These are phyloP conservation scores for Alouatta palliata DNA, from an alignment of 2,113 vertebrate species.

Conservation along the genomic window DNA sequence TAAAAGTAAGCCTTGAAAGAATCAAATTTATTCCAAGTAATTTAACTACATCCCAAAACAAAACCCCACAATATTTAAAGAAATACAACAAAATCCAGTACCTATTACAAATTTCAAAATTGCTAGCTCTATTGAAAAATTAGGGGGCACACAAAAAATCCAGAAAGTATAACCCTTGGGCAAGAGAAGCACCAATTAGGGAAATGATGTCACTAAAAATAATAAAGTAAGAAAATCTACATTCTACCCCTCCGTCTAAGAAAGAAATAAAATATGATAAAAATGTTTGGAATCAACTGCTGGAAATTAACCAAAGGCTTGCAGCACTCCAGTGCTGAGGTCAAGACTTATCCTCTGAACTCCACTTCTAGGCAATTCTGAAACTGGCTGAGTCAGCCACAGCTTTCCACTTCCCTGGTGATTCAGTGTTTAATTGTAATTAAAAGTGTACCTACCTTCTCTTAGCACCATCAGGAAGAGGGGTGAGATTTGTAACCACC, in stretches of 20 bases:
- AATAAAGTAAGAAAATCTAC: not conserved
- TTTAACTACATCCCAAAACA: not conserved
- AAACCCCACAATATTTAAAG: not conserved
- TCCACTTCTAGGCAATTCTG: not conserved
- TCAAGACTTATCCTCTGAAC: not conserved
- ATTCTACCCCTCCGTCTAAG: not conserved
- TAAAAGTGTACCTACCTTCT: not conserved
- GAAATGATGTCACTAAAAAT: not conserved
- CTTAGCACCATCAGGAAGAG: not conserved
- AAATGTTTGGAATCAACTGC: not conserved
- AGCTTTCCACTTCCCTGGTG: not conserved
- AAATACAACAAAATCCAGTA: slow-evolving; percentile 8
- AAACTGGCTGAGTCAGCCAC: not conserved
- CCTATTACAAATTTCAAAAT: not conserved
- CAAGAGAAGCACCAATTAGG: not conserved
- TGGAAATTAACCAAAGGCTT: not conserved
- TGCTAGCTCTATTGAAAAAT: not conserved
- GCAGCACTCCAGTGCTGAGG: not conserved
- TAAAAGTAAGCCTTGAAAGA: not conserved
- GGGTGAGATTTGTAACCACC: not conserved
- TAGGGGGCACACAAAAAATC: not conserved
- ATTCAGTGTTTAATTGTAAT: not conserved
- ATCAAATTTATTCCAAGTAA: not conserved
- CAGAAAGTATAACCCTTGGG: not conserved
- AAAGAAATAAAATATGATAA: not conserved